A percentile compares a stretch with the other conserved stretches of the same genome.
These are phyloP conservation scores for Cygnus olor DNA, from an alignment of 2,797 vertebrate species.

Conservation along the genomic window DNA sequence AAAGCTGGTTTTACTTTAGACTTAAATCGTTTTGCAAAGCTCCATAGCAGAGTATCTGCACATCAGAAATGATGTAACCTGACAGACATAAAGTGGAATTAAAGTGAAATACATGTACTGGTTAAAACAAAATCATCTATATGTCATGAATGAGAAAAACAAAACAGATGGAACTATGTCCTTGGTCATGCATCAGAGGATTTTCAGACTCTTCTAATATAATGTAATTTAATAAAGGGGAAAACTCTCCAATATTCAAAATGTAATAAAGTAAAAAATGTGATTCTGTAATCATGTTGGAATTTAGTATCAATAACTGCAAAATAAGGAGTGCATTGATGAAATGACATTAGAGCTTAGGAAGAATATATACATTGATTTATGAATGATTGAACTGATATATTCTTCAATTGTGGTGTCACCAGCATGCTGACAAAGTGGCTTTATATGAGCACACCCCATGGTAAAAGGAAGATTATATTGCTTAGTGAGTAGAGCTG, in stretches of 20 bases:
- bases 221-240: conserved; percentile 75
- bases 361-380: conserved; percentile 44
- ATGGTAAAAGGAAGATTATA: conserved; percentile 21
- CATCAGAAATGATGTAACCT: conserved; percentile 73
- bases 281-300: conserved; percentile 68
- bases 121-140: conserved; percentile 75
- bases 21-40: conserved; percentile 21
- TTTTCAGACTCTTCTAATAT: conserved; percentile 69
- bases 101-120: conserved; percentile 64
- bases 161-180: conserved; percentile 74
- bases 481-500: background rate
- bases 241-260: conserved; percentile 60
- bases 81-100: conserved; percentile 75
- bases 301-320: conserved; percentile 74
- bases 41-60: conserved; percentile 16
- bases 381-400: conserved; percentile 47
- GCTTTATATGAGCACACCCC: conserved; percentile 5
- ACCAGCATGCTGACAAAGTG: conserved; percentile 52
- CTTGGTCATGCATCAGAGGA: conserved; percentile 74
- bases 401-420: conserved; percentile 24
- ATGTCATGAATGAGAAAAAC: conserved; percentile 73
- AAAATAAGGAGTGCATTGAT: conserved; percentile 57
- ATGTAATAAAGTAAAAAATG: conserved; percentile 69
- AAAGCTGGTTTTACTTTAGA: conserved; percentile 73
- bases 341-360: conserved; percentile 47